phyloP scores from a whole-genome alignment of 2,888 invertebrate species.

The Trissolcus brochymenae region DNA sequence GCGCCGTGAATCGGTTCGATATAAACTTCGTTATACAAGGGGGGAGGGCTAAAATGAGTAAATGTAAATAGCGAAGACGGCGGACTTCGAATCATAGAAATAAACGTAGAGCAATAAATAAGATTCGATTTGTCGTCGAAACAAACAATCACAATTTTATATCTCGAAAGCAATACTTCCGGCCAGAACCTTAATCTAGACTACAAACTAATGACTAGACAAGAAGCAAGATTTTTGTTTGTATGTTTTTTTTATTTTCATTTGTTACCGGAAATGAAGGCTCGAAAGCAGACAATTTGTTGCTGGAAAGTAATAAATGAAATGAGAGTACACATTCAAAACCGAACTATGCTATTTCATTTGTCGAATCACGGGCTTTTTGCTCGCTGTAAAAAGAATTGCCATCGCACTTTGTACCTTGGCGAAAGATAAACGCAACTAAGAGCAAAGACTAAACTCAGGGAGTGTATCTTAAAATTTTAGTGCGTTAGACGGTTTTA shows the following conservation, averaged over 20 bases:
- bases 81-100: conserved; percentile 47
- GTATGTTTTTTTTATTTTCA: too few species aligned
- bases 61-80: conserved; percentile 4
- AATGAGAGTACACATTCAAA: conserved; percentile 51
- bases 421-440: conserved; percentile 46
- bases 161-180: conserved; percentile 43
- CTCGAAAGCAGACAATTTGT: conserved; percentile 14
- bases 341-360: conserved; percentile 38
- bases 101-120: conserved; percentile 53
- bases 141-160: conserved; percentile 54
- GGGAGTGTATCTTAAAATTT: conserved; percentile 42
- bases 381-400: conserved; percentile 28
- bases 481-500: conserved; percentile 18
- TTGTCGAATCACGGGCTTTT: conserved; percentile 25
- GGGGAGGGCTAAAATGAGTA: conserved; percentile 9
- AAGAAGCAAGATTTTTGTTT: conserved; percentile 67
- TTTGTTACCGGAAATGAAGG: too few species aligned
- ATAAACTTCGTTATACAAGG: conserved; percentile 3
- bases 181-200: conserved; percentile 57
- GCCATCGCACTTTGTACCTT: conserved; percentile 27
- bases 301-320: conserved; percentile 22
- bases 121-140: conserved; percentile 17
- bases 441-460: conserved; percentile 34
- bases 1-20: conserved; percentile 24
- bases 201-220: conserved; percentile 73